Base-by-base conservation (phyloP, 1,140 invertebrate species). In the Ditylenchus dipsaci region DNA sequence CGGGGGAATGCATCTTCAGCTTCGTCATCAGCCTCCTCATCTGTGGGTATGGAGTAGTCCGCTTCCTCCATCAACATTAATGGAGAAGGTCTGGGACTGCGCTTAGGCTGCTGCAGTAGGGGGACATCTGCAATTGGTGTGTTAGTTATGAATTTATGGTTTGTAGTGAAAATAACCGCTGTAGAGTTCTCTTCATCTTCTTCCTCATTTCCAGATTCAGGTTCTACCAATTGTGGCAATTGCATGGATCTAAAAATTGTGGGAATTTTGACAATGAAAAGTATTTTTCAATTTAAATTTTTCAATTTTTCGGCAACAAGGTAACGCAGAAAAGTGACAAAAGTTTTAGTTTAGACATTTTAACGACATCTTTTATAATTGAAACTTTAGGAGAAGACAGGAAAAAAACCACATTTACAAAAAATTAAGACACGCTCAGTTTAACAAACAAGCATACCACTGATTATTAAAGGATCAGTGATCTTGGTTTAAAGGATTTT, bases 31-130 rank as follows among this genome's bases (percentile, higher is more conserved):
- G 59, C 59, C 21, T 30, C 27, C n/a, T 61, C 59, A 29, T 61
- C 59, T 19, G 59, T 21, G 29, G 59, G 29, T 5, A 61, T 13
- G n/a, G 59, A 61, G 38, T 61, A 27, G 29, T 61, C 59, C n/a
- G 59, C 59, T 21, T 61, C 59, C 26, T 61, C 59, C 53, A 56
- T 23, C 3, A 61, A n/a, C 59, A n/a, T n/a, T n/a, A 61, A 61
- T 7, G 59, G 5, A 8, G 59, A 5, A n/a, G 59, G 21, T n/a
- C 59, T 5, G 1, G 17, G 59, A 33, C 3, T 38, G 33, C 59
- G 5, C 15, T 15, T 53, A 7, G 49, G 49, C 8, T 19, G 49
- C 23, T 53, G 49, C n/a, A 53, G 49, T 26, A 53, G 23, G 49
- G 49, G n/a, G 49, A 53, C 23, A 53, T 53, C 49, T 53, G 15